Conservation (phyloP, 2,113 vertebrate species). For the Triplophysa siluroides region DNA sequence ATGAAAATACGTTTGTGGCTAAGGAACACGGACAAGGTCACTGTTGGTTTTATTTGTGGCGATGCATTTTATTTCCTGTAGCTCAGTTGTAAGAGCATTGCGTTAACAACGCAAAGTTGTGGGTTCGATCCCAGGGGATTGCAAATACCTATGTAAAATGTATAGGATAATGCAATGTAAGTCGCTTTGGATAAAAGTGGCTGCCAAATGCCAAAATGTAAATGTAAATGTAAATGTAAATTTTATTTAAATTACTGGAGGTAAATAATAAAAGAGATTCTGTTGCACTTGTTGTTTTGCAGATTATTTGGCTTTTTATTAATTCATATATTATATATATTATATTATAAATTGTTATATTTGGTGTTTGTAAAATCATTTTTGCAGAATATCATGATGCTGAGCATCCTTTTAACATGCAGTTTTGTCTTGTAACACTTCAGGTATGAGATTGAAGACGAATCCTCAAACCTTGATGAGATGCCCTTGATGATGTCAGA, state of each 20-base stretch:
- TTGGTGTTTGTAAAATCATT: neutral
- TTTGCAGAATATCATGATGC: neutral
- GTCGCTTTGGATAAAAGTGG: no score
- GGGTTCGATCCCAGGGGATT: no score
- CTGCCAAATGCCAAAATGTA: no score
- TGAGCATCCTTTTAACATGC: neutral
- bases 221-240: no score
- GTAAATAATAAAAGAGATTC: neutral
- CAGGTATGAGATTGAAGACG: slow-evolving; percentile 93
- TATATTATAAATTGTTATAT: neutral
- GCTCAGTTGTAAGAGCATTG: no score
- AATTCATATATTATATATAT: neutral
- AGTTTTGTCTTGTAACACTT: neutral
- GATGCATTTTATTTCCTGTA: neutral
- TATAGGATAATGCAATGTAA: no score
- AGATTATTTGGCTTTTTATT: neutral
- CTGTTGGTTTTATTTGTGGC: neutral
- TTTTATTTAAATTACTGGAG: neutral
- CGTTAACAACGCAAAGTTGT: no score
- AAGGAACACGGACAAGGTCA: neutral
- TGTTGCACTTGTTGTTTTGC: neutral
- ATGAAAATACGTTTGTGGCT: neutral
- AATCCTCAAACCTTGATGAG: slow-evolving; percentile 90
- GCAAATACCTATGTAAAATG: no score
- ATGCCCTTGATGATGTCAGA: slow-evolving; percentile 99